A percentile compares a stretch with the other conserved stretches of the same genome.
Evolutionary conservation across 2,113 vertebrate genomes (phyloP).

Genomic region (Cyprinodon variegatus): DNA sequence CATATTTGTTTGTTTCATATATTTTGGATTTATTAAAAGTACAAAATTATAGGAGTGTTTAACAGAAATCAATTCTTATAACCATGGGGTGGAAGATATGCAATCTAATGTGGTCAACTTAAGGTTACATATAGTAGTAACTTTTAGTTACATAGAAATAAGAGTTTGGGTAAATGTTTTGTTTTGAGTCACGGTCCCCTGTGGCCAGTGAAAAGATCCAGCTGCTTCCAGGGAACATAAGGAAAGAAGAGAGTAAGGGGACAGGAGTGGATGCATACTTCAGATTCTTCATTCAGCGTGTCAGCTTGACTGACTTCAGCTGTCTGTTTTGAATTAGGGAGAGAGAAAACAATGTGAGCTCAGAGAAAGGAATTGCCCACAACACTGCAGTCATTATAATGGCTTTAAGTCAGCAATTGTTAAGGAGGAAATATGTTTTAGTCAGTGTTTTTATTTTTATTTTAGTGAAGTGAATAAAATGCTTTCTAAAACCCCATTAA

Average conservation of each 20-base stretch:
- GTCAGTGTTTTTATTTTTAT: constrained; percentile 3
- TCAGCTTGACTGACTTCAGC: constrained; percentile 44
- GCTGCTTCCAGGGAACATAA: constrained; percentile 31
- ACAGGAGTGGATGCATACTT: constrained; percentile 56
- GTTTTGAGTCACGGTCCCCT: constrained; percentile 9
- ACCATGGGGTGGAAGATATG: neutral
- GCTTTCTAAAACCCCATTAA: neutral
- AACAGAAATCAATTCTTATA: neutral
- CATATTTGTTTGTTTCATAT: neutral
- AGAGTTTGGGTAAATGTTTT: constrained; percentile 5
- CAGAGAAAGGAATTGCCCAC: constrained; percentile 28
- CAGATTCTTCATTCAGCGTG: constrained; percentile 64
- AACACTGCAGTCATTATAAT: constrained; percentile 49
- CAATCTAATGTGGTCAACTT: neutral
- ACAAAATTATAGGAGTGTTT: neutral
- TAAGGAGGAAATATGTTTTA: constrained; percentile 1
- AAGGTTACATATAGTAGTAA: neutral
- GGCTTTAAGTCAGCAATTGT: neutral
- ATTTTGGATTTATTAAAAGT: neutral
- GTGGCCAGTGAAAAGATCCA: constrained; percentile 29
- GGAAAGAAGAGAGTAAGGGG: constrained; percentile 8
- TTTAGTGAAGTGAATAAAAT: neutral
- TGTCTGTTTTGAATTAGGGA: constrained; percentile 68
- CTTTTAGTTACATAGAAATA: neutral
- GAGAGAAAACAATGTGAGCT: constrained; percentile 66